Conservation (phyloP, 2,797 vertebrate genomes). For the Aphelocoma californica region DNA sequence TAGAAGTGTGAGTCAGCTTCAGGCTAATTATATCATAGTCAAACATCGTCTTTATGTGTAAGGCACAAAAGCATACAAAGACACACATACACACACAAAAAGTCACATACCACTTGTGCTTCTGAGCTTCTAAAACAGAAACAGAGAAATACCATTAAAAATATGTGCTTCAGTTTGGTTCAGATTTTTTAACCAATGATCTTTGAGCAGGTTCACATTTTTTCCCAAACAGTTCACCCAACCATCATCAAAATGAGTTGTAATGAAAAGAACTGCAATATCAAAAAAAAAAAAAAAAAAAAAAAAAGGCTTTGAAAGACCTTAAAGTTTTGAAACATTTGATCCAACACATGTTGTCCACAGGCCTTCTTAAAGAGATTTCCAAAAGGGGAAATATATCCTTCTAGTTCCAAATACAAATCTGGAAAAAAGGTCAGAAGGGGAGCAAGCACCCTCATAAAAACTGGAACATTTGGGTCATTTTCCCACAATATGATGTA, state of each 20-base stretch:
- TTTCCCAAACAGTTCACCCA: not conserved
- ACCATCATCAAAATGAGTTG: slow-evolving; percentile 7
- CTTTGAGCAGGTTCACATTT: not conserved
- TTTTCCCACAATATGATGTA: slow-evolving; percentile 2
- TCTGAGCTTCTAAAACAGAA: slow-evolving; percentile 26
- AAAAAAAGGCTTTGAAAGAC: not conserved
- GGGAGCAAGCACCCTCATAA: not conserved
- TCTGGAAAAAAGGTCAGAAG: slow-evolving; percentile 50
- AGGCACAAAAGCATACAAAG: not conserved
- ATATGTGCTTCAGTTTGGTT: not conserved
- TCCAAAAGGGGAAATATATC: slow-evolving; percentile 30
- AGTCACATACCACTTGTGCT: not conserved
- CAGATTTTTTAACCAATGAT: slow-evolving; percentile 16
- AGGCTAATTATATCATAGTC: not conserved
- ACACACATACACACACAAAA: fast-evolving
- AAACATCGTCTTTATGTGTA: not conserved
- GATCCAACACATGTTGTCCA: slow-evolving; percentile 36
- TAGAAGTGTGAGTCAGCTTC: not conserved
- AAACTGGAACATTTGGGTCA: slow-evolving; percentile 37
- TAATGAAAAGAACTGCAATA: slow-evolving; percentile 39
- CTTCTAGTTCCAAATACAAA: slow-evolving; percentile 44
- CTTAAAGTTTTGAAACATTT: slow-evolving; percentile 47
- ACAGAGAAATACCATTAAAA: not conserved
- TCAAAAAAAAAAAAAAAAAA: not conserved
- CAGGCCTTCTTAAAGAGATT: slow-evolving; percentile 18